These are phyloP conservation scores for Keiferia lycopersicella DNA, from an alignment of 2,888 invertebrate genomes.

Conservation along the genomic window DNA sequence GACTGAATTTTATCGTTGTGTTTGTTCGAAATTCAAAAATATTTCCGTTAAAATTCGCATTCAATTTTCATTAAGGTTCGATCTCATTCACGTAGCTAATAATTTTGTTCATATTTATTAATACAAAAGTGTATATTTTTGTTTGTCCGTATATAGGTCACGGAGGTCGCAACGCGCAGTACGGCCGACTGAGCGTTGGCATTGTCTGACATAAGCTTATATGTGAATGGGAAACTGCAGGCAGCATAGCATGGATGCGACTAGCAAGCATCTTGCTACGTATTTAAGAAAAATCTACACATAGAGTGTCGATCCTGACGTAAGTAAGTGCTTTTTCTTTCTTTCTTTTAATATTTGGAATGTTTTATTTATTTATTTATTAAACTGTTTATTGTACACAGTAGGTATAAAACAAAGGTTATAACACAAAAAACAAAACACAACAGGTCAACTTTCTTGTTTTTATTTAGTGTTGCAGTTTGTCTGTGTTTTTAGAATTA, in stretches of 20 bases:
- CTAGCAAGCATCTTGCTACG: conserved; percentile 13
- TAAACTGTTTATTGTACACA: no score
- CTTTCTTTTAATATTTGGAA: no score
- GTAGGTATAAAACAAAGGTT: no score
- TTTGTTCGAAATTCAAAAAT: background rate
- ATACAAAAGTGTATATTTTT: conserved; percentile 22
- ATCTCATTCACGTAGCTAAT: background rate
- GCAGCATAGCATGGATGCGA: conserved; percentile 56
- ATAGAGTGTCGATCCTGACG: no score
- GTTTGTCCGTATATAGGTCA: conserved; percentile 55
- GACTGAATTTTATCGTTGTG: background rate
- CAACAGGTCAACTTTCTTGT: no score
- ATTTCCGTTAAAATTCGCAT: background rate
- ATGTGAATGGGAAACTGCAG: conserved; percentile 64
- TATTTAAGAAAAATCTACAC: no score
- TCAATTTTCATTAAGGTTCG: background rate
- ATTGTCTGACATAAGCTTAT: conserved; percentile 75
- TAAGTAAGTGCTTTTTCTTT: no score
- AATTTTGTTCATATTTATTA: conserved; percentile 22
- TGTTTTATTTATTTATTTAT: no score
- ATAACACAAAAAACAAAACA: no score
- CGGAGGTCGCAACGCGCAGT: conserved; percentile 61
- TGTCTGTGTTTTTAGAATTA: no score
- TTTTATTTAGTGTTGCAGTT: no score
- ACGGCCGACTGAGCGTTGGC: conserved; percentile 70